Percentiles rank a stretch among this genome's conserved stretches.
Conservation (phyloP, 2,888 invertebrate genomes). For the Caenorhabditis afra region DNA sequence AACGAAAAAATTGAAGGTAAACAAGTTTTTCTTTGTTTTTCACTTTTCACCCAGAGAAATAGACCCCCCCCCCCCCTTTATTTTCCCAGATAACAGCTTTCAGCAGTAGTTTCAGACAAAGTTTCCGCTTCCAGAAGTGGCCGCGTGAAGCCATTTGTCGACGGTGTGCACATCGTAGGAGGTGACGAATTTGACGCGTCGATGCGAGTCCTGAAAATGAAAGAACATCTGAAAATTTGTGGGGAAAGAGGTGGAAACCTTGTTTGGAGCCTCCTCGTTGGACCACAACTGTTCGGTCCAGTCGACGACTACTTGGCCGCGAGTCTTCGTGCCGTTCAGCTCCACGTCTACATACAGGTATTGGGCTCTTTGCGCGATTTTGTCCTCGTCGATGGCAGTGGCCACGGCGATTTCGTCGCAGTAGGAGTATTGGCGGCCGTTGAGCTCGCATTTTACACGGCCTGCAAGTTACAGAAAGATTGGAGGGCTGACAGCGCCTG, state of each 20-base stretch:
- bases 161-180: constrained; percentile 70
- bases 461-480: constrained; percentile 27
- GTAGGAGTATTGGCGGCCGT: constrained; percentile 70
- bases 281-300: constrained; percentile 72
- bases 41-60: too few species aligned
- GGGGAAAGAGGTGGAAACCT: too few species aligned
- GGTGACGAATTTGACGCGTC: constrained; percentile 68
- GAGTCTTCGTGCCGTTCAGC: constrained; percentile 49
- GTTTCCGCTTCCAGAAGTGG: constrained; percentile 46
- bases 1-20: not conserved
- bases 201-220: constrained; percentile 20
- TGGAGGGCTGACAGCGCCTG: not conserved
- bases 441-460: constrained; percentile 42
- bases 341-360: constrained; percentile 51
- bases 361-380: constrained; percentile 37
- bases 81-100: not conserved
- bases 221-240: constrained; percentile 3
- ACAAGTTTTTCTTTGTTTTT: not conserved
- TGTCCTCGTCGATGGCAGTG: constrained; percentile 74
- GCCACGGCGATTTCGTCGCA: constrained; percentile 81
- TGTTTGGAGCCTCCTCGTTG: constrained; percentile 58
- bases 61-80: not conserved
- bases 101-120: constrained; percentile 14
- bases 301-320: constrained; percentile 76
- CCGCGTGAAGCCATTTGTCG: constrained; percentile 73